A percentile compares a stretch with the other conserved stretches of the same genome.
These are phyloP conservation scores for Rattus rattus DNA, from an alignment of 2,113 vertebrate genomes.

Conservation along the genomic window DNA sequence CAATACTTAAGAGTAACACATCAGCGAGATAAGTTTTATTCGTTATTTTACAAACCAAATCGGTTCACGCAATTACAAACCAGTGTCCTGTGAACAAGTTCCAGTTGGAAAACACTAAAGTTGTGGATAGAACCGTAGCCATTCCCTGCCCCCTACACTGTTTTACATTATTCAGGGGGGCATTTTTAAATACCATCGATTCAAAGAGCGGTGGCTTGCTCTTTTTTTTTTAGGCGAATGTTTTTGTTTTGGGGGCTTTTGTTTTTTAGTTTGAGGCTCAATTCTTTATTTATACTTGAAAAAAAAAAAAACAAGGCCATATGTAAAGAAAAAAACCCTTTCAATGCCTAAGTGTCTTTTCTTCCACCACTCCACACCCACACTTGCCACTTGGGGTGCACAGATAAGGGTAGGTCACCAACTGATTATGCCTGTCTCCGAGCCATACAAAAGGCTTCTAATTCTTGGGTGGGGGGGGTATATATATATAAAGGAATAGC, in stretches of 20 bases:
- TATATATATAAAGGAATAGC: constrained; percentile 82
- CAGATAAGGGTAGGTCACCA: constrained; percentile 74
- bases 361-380: constrained; percentile 80
- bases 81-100: constrained; percentile 66
- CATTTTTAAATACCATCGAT: constrained; percentile 58
- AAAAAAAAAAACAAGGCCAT: constrained; percentile 80
- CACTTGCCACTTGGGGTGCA: constrained; percentile 80
- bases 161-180: constrained; percentile 63
- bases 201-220: constrained; percentile 47
- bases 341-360: constrained; percentile 79
- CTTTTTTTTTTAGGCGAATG: constrained; percentile 38
- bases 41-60: constrained; percentile 81
- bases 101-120: constrained; percentile 74
- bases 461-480: constrained; percentile 85
- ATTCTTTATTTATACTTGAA: constrained; percentile 77
- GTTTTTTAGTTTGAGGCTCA: constrained; percentile 42
- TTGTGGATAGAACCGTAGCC: constrained; percentile 72
- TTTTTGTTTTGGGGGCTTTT: not conserved
- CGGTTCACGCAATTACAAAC: constrained; percentile 75
- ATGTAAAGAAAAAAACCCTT: constrained; percentile 76
- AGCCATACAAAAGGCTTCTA: constrained; percentile 86
- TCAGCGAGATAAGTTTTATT: constrained; percentile 72
- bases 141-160: not conserved
- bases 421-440: constrained; percentile 81
- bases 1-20: constrained; percentile 84